phyloP scores from a whole-genome alignment of 2,113 vertebrate species.

The Apus apus region DNA sequence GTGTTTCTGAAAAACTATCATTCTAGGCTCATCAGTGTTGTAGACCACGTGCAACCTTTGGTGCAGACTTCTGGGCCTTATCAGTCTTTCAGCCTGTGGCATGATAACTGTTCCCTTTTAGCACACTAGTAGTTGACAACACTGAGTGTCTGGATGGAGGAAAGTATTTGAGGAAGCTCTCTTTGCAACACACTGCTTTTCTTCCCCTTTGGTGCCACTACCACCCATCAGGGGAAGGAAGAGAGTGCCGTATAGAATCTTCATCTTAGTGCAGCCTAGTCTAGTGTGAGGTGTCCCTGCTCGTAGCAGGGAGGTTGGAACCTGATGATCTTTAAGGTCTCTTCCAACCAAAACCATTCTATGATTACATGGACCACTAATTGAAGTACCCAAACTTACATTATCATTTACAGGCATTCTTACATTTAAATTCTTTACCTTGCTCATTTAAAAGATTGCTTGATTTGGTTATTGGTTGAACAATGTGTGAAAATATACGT shows the following conservation, averaged over 20 bases:
- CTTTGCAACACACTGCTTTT: background rate
- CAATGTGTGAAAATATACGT: background rate
- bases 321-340: too few species aligned
- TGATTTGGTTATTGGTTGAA: background rate
- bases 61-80: background rate
- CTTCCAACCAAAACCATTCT: too few species aligned
- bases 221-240: background rate
- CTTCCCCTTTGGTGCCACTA: background rate
- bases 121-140: background rate
- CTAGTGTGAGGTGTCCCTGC: too few species aligned
- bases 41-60: background rate
- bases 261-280: background rate
- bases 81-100: background rate
- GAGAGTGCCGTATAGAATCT: background rate
- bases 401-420: background rate
- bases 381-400: background rate
- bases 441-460: background rate
- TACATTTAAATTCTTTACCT: background rate
- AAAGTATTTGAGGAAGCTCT: background rate
- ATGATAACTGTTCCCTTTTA: background rate
- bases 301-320: too few species aligned
- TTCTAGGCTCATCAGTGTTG: background rate
- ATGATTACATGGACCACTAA: background rate
- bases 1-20: background rate
- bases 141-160: background rate